phyloP scores from a whole-genome alignment of 2,888 invertebrate species.

The Heliconius cydno region DNA sequence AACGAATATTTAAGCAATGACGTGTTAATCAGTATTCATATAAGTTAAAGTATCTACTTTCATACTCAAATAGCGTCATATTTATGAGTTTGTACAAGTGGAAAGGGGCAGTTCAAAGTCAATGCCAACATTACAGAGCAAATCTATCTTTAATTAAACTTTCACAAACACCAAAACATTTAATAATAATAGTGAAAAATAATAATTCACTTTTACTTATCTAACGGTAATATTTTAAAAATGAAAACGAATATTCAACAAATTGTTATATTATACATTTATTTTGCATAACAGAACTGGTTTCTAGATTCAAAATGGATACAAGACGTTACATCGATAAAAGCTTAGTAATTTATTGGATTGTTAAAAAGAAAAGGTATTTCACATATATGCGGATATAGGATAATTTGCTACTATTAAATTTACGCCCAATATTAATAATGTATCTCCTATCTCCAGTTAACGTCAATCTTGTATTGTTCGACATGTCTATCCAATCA shows the following conservation, averaged over 20 bases:
- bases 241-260: slow-evolving; percentile 46
- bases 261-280: slow-evolving; percentile 41
- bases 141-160: slow-evolving; percentile 39
- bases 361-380: slow-evolving; percentile 23
- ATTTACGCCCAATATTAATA: too few relatives aligned
- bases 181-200: slow-evolving; percentile 43
- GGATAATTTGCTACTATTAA: too few relatives aligned
- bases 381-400: too few relatives aligned
- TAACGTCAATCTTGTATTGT: too few relatives aligned
- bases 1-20: background rate
- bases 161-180: slow-evolving; percentile 44
- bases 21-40: background rate
- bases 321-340: slow-evolving; percentile 28
- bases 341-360: slow-evolving; percentile 33
- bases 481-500: too few relatives aligned
- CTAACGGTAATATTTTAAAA: slow-evolving; percentile 36
- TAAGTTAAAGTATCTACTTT: background rate
- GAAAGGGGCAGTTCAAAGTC: slow-evolving; percentile 31
- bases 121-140: slow-evolving; percentile 26
- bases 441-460: too few relatives aligned
- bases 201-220: slow-evolving; percentile 47
- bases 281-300: slow-evolving; percentile 46
- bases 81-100: slow-evolving; percentile 3
- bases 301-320: slow-evolving; percentile 36
- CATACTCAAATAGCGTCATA: background rate